Percentiles rank a stretch among this genome's conserved stretches.
phyloP scores from a whole-genome alignment of 2,797 vertebrate genomes.

The Acanthurus lineatus region DNA sequence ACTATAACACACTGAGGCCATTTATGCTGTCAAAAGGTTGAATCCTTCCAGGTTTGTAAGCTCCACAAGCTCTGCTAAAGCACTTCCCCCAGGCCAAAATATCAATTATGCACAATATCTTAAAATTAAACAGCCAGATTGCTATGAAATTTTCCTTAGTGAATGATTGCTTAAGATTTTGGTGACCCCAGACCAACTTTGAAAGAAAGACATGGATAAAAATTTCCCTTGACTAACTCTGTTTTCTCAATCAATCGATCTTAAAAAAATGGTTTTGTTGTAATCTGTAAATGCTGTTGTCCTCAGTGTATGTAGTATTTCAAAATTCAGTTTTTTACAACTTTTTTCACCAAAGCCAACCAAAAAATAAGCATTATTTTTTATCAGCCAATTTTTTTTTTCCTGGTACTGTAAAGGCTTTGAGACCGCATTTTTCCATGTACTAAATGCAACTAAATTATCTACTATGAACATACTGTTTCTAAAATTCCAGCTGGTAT shows the following conservation, averaged over 20 bases:
- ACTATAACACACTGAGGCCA: not conserved
- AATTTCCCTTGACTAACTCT: too few species aligned
- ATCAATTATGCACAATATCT: not conserved
- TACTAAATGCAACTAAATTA: not conserved
- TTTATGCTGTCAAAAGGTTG: not conserved
- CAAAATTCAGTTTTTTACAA: not conserved
- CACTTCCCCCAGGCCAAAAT: too few species aligned
- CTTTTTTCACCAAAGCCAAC: not conserved
- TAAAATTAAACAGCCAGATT: not conserved
- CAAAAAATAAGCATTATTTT: not conserved
- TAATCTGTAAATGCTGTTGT: not conserved
- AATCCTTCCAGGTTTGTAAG: not conserved
- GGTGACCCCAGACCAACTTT: not conserved
- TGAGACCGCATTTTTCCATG: not conserved
- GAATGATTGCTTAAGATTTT: not conserved
- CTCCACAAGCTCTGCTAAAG: too few species aligned
- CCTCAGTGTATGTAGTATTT: not conserved
- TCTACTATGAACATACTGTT: not conserved
- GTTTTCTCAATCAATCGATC: not conserved
- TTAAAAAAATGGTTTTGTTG: not conserved
- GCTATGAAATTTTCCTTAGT: not conserved
- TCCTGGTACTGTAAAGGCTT: not conserved
- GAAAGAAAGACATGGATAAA: not conserved
- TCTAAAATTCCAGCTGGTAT: not conserved
- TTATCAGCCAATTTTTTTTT: not conserved